phyloP scores from a whole-genome alignment of 1,140 invertebrate species.

The Oedothorax gibbosus region DNA sequence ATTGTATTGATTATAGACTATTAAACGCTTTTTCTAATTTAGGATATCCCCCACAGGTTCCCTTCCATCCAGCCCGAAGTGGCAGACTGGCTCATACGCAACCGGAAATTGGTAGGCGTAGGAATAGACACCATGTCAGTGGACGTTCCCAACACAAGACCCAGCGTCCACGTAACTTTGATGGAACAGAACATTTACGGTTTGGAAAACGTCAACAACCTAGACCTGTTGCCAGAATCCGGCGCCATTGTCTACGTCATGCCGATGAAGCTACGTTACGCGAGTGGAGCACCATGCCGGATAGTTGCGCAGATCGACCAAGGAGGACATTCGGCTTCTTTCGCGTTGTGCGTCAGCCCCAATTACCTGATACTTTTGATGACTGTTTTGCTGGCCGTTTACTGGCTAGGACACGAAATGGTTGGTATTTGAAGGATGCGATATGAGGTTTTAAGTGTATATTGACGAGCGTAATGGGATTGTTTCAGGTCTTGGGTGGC shows the following conservation, averaged over 20 bases:
- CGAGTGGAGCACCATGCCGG: slow-evolving; percentile 63
- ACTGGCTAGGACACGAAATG: too few relatives aligned
- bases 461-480: too few relatives aligned
- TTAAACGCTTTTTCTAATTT: too few relatives aligned
- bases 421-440: too few relatives aligned
- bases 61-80: slow-evolving; percentile 73
- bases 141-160: slow-evolving; percentile 71
- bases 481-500: too few relatives aligned
- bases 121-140: slow-evolving; percentile 76
- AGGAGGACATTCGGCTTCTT: too few relatives aligned
- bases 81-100: slow-evolving; percentile 73
- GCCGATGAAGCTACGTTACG: slow-evolving; percentile 63
- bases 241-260: slow-evolving; percentile 62
- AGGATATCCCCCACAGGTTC: slow-evolving; percentile 44
- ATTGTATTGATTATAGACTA: too few relatives aligned
- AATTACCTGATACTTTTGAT: too few relatives aligned
- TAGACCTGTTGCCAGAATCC: slow-evolving; percentile 46
- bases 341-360: too few relatives aligned
- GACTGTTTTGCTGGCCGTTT: too few relatives aligned
- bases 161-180: slow-evolving; percentile 70
- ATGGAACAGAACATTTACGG: slow-evolving; percentile 71
- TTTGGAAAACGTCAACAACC: slow-evolving; percentile 72
- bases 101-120: slow-evolving; percentile 74
- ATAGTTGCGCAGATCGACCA: slow-evolving; percentile 52
- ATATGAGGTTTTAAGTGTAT: too few relatives aligned